A percentile compares a stretch with the other conserved stretches of the same genome.
These are phyloP conservation scores for Sebastes minor DNA, from an alignment of 2,797 vertebrate genomes.

Conservation along the genomic window DNA sequence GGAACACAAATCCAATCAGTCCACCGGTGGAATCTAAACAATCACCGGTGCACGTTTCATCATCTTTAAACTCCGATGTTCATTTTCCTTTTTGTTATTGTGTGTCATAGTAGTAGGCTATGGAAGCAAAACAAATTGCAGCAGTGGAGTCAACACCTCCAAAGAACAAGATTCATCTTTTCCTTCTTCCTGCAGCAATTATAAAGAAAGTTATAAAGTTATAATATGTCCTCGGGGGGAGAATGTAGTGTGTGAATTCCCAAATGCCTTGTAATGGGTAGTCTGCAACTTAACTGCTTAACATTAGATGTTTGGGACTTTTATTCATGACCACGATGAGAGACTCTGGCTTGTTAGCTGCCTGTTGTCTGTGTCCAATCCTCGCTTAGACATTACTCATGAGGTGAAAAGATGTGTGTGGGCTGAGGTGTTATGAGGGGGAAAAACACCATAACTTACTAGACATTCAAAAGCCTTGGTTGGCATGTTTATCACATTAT, in stretches of 20 bases:
- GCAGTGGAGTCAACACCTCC: not conserved
- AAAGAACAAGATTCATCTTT: slow-evolving; percentile 21
- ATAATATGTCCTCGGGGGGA: not conserved
- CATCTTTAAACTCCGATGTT: not conserved
- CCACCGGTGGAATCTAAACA: slow-evolving; percentile 9
- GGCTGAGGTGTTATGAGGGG: no score
- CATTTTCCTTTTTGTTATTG: slow-evolving; percentile 8
- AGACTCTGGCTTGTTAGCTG: not conserved
- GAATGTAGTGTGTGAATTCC: slow-evolving; percentile 14
- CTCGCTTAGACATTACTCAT: not conserved
- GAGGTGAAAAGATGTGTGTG: not conserved
- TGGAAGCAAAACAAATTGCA: slow-evolving; percentile 6
- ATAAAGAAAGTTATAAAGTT: slow-evolving; percentile 8
- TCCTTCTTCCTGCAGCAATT: slow-evolving; percentile 22
- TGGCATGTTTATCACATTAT: slow-evolving; percentile 7
- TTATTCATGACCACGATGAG: not conserved
- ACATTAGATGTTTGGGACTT: slow-evolving; percentile 6
- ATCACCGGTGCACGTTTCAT: not conserved
- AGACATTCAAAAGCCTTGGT: not conserved
- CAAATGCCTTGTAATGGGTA: slow-evolving; percentile 14
- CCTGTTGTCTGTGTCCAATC: not conserved
- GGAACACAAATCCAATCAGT: slow-evolving; percentile 7
- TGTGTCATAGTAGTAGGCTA: not conserved
- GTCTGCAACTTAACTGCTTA: slow-evolving; percentile 31
- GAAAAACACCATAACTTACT: not conserved